These are phyloP conservation scores for Conus betulinus DNA, from an alignment of 1,140 invertebrate genomes.

Conservation along the genomic window DNA sequence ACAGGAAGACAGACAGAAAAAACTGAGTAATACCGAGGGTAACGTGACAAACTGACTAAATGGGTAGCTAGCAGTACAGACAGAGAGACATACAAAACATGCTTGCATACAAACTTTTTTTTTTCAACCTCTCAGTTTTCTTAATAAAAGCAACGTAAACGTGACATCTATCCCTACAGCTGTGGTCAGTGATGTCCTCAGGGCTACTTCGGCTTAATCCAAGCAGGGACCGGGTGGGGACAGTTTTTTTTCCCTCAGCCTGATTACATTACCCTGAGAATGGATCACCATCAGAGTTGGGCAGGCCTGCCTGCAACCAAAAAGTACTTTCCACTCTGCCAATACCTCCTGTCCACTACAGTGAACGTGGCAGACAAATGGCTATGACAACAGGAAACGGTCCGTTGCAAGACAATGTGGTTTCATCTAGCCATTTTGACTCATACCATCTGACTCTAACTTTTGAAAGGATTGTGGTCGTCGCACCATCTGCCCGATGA, in stretches of 20 bases:
- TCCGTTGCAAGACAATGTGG: background rate
- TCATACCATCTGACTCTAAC: too few relatives aligned
- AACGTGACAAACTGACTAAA: too few relatives aligned
- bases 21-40: background rate
- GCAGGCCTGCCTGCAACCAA: background rate
- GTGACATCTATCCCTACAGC: too few relatives aligned
- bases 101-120: background rate
- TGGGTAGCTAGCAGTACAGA: too few relatives aligned
- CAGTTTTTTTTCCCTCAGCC: background rate
- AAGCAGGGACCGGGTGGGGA: background rate
- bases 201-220: background rate
- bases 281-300: constrained; percentile 21
- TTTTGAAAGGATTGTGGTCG: too few relatives aligned
- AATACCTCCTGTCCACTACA: background rate
- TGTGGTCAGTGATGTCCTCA: background rate
- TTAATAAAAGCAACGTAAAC: too few relatives aligned
- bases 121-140: too few relatives aligned
- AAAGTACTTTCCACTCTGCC: background rate
- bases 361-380: constrained; percentile 24
- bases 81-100: background rate
- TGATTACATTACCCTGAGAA: constrained; percentile 2
- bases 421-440: too few relatives aligned
- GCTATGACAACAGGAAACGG: constrained; percentile 11
- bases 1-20: too few relatives aligned
- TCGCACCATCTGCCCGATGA: too few relatives aligned